Percentiles rank a stretch among this genome's conserved stretches.
phyloP scores from a whole-genome alignment of 2,797 vertebrate species.

The Diceros bicornis region DNA sequence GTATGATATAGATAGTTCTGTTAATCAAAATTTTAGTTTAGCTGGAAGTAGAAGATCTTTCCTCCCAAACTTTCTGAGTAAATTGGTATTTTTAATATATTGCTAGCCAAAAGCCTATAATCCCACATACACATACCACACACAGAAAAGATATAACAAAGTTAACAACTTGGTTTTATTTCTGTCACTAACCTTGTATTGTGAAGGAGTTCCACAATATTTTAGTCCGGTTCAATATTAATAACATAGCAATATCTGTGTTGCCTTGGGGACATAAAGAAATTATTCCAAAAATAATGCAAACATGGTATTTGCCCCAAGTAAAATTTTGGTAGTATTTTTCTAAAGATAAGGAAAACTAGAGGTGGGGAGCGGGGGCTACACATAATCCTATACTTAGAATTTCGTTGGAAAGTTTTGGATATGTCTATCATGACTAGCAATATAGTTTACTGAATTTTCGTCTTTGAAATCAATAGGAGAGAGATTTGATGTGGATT shows the following conservation, averaged over 20 bases:
- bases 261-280: conserved; percentile 47
- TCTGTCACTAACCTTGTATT: conserved; percentile 35
- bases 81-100: conserved; percentile 51
- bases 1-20: neutral
- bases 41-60: neutral
- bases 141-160: conserved; percentile 22
- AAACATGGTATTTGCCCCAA: neutral
- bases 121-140: neutral
- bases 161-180: conserved; percentile 61
- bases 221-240: conserved; percentile 50
- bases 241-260: neutral
- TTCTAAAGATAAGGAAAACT: neutral
- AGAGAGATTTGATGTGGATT: conserved; percentile 41
- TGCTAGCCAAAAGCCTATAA: neutral
- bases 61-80: conserved; percentile 28
- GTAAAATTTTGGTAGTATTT: conserved; percentile 2
- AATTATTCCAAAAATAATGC: conserved; percentile 31
- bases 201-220: neutral
- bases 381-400: neutral
- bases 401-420: conserved; percentile 57
- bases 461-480: conserved; percentile 12
- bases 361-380: rapidly evolving
- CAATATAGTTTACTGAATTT: conserved; percentile 2
- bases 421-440: neutral
- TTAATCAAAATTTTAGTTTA: conserved; percentile 60